Evolutionary conservation across 1,140 invertebrate genomes (phyloP).

Genomic region (Ostrea denselamellosa): DNA sequence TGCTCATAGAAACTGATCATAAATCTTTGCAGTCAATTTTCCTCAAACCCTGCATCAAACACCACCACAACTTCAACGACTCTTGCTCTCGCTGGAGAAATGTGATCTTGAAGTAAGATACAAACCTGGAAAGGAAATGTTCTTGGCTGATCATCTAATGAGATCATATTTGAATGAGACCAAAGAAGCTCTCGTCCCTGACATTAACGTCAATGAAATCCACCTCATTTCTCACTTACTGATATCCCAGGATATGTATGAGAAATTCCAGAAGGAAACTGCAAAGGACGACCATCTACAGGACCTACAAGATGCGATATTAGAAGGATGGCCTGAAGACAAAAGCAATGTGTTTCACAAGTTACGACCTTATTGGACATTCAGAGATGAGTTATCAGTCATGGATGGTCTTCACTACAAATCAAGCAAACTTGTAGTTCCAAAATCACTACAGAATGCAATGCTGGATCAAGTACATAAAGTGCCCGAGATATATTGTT

Average conservation of each 20-base stretch:
- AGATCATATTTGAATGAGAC: constrained; percentile 48
- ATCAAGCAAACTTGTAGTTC: constrained; percentile 51
- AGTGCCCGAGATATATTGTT: constrained; percentile 53
- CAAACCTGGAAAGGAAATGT: too few species aligned
- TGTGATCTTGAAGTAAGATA: constrained; percentile 57
- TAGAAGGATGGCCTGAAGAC: constrained; percentile 55
- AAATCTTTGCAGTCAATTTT: constrained; percentile 68
- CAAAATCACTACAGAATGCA: constrained; percentile 41
- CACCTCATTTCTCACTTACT: constrained; percentile 56
- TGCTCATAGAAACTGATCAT: constrained; percentile 71
- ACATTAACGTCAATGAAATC: constrained; percentile 46
- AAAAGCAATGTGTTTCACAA: constrained; percentile 11
- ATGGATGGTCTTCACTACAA: constrained; percentile 53
- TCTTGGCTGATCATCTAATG: constrained; percentile 52
- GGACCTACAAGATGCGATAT: constrained; percentile 40
- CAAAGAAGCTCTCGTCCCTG: constrained; percentile 37
- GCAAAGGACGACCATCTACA: constrained; percentile 42
- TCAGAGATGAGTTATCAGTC: constrained; percentile 53
- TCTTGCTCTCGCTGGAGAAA: constrained; percentile 61
- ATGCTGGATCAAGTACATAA: constrained; percentile 53
- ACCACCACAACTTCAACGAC: constrained; percentile 61
- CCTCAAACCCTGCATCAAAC: constrained; percentile 59
- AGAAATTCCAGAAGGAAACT: constrained; percentile 37
- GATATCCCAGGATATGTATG: constrained; percentile 32
- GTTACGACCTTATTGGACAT: constrained; percentile 50